Conservation (phyloP, 1,140 invertebrate species). For the Dendrolimus kikuchii region DNA sequence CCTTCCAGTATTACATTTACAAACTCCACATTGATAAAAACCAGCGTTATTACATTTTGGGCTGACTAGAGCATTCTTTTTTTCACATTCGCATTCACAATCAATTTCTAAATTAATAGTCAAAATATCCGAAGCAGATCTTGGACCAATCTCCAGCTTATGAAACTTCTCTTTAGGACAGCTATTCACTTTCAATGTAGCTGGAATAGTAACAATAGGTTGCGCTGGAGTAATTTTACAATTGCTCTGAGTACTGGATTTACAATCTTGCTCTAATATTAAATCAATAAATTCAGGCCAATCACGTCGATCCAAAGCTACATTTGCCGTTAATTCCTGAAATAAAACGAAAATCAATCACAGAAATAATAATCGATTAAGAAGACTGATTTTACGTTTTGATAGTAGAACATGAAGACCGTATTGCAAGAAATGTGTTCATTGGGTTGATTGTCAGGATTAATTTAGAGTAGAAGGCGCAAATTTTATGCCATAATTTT, state of each 20-base stretch:
- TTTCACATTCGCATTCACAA: slow-evolving; percentile 73
- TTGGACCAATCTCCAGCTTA: slow-evolving; percentile 24
- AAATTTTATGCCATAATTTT: too few species aligned
- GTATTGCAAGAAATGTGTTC: too few species aligned
- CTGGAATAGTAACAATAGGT: slow-evolving; percentile 20
- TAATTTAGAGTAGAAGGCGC: too few species aligned
- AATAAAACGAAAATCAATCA: slow-evolving; percentile 1
- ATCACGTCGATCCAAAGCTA: slow-evolving; percentile 22
- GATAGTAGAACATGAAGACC: too few species aligned
- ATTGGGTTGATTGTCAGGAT: too few species aligned
- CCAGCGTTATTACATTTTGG: slow-evolving; percentile 72
- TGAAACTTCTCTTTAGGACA: slow-evolving; percentile 18
- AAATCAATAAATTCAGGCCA: slow-evolving; percentile 26
- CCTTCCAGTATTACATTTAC: slow-evolving; percentile 77
- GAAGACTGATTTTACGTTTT: too few species aligned
- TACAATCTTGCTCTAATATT: slow-evolving; percentile 29
- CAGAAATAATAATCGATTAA: too few species aligned
- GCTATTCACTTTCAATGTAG: slow-evolving; percentile 26
- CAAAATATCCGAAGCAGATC: slow-evolving; percentile 32
- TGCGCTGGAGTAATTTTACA: slow-evolving; percentile 26
- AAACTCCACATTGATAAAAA: slow-evolving; percentile 81
- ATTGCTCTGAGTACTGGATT: slow-evolving; percentile 12
- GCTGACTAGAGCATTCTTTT: slow-evolving; percentile 56
- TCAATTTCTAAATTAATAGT: slow-evolving; percentile 29
- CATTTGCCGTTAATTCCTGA: slow-evolving; percentile 25